These are phyloP conservation scores for Aphelenchoides fujianensis DNA, from an alignment of 1,140 invertebrate species.

Conservation along the genomic window DNA sequence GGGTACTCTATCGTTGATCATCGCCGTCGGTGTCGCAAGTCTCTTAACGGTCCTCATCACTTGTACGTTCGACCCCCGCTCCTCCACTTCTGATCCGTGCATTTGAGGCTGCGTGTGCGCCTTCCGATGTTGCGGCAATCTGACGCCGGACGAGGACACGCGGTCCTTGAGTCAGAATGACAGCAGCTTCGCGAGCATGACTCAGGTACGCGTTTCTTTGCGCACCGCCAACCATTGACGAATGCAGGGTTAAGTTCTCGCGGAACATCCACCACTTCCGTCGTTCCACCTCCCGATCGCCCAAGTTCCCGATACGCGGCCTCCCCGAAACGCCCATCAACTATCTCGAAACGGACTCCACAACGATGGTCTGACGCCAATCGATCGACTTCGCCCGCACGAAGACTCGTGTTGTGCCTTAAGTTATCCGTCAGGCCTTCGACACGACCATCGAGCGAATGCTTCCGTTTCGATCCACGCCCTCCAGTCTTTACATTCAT, in stretches of 20 bases:
- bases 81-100: neutral
- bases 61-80: conserved; percentile 46
- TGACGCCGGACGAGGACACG: conserved; percentile 44
- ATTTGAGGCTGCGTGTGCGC: conserved; percentile 61
- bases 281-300: conserved; percentile 36
- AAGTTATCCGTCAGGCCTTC: too few species aligned
- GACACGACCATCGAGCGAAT: too few species aligned
- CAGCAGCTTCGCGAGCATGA: conserved; percentile 28
- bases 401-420: too few species aligned
- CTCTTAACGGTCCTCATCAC: conserved; percentile 55
- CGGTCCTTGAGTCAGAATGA: conserved; percentile 46
- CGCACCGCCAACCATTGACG: conserved; percentile 4
- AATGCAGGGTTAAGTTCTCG: conserved; percentile 22
- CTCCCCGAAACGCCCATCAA: too few species aligned
- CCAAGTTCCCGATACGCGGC: conserved; percentile 53
- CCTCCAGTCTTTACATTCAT: too few species aligned
- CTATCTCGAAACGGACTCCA: too few species aligned
- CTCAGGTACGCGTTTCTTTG: conserved; percentile 33
- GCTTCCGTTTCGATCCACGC: too few species aligned
- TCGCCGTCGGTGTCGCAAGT: conserved; percentile 56
- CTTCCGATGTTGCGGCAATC: conserved; percentile 62
- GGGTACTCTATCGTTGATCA: conserved; percentile 55
- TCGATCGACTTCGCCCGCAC: too few species aligned
- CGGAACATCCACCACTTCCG: conserved; percentile 18
- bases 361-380: too few species aligned